A percentile compares a stretch with the other conserved stretches of the same genome.
Conservation (phyloP, 2,113 vertebrate species). For the Vicugna pacos region DNA sequence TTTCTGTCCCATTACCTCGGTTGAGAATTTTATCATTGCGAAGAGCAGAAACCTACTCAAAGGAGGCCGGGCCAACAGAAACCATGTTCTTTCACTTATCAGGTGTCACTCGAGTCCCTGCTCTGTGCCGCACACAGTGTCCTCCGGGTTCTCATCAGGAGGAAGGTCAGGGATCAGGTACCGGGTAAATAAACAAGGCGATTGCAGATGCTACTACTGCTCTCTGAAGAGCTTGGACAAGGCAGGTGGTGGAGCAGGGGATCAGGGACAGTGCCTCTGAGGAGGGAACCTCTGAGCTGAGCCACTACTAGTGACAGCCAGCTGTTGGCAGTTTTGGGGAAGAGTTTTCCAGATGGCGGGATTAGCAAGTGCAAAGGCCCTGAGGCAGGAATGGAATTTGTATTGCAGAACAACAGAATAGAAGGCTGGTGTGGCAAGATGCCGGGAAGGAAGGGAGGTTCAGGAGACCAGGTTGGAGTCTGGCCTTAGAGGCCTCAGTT, state of each 20-base stretch:
- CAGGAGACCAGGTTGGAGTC: not conserved
- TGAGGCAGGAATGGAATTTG: not conserved
- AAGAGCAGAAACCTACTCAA: not conserved
- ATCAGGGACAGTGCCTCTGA: accelerated
- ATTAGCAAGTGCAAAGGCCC: not conserved
- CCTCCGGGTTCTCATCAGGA: not conserved
- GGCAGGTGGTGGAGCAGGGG: accelerated
- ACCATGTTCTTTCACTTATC: accelerated
- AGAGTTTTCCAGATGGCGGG: not conserved
- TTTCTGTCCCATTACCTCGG: not conserved
- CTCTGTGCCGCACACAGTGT: not conserved
- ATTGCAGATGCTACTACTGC: accelerated
- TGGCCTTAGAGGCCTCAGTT: not conserved
- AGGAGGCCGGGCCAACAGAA: not conserved
- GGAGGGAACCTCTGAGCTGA: not conserved
- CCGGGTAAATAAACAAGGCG: not conserved
- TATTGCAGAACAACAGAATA: accelerated
- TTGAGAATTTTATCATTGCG: too few species aligned
- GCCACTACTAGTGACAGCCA: accelerated
- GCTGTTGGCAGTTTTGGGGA: not conserved
- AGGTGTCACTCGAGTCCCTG: accelerated
- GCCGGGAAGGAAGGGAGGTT: too few species aligned
- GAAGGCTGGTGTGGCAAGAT: not conserved
- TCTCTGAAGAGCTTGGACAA: accelerated
- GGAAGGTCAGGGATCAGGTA: not conserved